Conservation (phyloP, 1,140 invertebrate genomes). For the Conus betulinus region DNA sequence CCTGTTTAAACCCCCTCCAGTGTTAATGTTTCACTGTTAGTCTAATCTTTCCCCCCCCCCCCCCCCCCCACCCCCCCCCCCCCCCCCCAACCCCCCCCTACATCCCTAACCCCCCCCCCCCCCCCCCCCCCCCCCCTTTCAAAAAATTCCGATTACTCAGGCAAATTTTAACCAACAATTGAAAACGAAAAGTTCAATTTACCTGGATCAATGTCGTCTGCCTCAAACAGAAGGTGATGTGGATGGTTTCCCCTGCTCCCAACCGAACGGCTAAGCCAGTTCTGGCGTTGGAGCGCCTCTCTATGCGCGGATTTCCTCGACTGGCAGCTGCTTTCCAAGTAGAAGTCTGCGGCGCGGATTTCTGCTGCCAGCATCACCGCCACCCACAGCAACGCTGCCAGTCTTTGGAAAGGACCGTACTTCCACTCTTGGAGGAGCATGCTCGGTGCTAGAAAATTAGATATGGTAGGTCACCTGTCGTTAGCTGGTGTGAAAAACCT, state of each 20-base stretch:
- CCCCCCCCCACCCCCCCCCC: too few relatives aligned
- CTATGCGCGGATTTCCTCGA: constrained; percentile 31
- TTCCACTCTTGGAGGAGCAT: too few relatives aligned
- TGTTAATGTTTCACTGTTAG: too few relatives aligned
- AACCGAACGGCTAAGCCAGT: constrained; percentile 42
- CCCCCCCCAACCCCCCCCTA: too few relatives aligned
- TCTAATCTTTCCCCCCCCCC: too few relatives aligned
- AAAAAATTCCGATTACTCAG: too few relatives aligned
- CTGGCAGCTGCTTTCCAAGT: constrained; percentile 25
- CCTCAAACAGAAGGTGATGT: constrained; percentile 51
- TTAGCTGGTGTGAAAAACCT: too few relatives aligned
- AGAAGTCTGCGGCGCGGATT: background rate
- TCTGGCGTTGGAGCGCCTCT: constrained; percentile 36
- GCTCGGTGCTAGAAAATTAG: too few relatives aligned
- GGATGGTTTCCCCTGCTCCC: constrained; percentile 34
- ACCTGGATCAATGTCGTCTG: constrained; percentile 43
- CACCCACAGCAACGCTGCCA: background rate
- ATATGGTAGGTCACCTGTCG: too few relatives aligned
- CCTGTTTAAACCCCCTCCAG: too few relatives aligned
- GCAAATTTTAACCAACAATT: background rate
- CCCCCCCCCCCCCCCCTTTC: too few relatives aligned
- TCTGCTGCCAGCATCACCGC: background rate
- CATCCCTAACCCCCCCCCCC: too few relatives aligned
- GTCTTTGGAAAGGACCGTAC: background rate
- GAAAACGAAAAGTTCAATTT: background rate